phyloP scores from a whole-genome alignment of 2,113 vertebrate species.

The Garra rufa region DNA sequence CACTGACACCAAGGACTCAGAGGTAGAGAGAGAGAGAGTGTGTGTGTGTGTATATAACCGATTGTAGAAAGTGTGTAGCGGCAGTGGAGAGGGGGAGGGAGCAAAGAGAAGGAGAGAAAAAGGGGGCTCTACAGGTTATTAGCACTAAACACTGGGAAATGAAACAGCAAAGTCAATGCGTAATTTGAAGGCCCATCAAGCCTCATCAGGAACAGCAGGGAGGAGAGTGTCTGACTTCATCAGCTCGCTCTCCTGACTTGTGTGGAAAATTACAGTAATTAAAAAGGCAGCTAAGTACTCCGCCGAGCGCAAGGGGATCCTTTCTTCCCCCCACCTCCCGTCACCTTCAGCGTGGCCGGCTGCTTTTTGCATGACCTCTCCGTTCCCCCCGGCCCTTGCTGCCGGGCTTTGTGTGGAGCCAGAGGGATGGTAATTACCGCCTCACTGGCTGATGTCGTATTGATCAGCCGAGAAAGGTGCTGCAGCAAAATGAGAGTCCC shows the following conservation, averaged over 20 bases:
- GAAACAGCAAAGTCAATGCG: constrained; percentile 88
- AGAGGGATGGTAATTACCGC: constrained; percentile 90
- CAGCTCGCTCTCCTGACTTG: constrained; percentile 94
- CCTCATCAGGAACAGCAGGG: constrained; percentile 94
- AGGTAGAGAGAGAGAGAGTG: constrained; percentile 60
- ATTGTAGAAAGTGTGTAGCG: constrained; percentile 47
- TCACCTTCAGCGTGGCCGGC: constrained; percentile 89
- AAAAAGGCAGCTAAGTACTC: constrained; percentile 92
- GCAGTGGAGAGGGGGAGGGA: constrained; percentile 79
- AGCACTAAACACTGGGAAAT: constrained; percentile 94
- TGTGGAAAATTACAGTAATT: constrained; percentile 98
- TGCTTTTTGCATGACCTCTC: constrained; percentile 87
- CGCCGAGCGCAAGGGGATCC: constrained; percentile 82
- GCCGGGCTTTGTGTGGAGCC: constrained; percentile 79
- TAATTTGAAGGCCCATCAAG: constrained; percentile 95
- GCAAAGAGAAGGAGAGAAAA: constrained; percentile 82
- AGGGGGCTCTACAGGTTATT: constrained; percentile 92
- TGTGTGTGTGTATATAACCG: neutral
- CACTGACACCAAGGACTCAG: constrained; percentile 91
- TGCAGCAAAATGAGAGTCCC: constrained; percentile 79
- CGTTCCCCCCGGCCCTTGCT: constrained; percentile 81
- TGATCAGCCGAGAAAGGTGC: constrained; percentile 79
- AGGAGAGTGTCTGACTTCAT: constrained; percentile 94
- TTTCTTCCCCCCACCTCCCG: constrained; percentile 82
- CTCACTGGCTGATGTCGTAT: constrained; percentile 87